Evolutionary conservation across 2,113 vertebrate genomes (phyloP).

Genomic region (Passer montanus): DNA sequence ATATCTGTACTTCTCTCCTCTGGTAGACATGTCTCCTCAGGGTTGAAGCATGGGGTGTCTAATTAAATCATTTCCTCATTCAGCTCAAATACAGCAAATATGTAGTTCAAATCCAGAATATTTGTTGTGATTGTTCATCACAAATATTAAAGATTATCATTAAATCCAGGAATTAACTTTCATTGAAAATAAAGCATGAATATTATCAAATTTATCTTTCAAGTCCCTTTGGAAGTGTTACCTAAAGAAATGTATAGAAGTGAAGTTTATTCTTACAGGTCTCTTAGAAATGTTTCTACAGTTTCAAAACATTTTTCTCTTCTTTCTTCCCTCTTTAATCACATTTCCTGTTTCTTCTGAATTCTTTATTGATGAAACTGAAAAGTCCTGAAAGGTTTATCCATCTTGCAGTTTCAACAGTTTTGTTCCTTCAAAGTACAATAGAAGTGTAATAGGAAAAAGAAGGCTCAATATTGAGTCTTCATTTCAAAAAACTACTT

Average conservation of each 20-base stretch:
- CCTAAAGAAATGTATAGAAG: background rate
- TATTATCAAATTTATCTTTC: background rate
- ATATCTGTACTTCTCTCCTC: background rate
- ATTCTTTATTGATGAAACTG: background rate
- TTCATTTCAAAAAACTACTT: background rate
- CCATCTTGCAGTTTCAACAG: background rate
- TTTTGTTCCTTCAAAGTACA: background rate
- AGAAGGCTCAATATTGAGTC: background rate
- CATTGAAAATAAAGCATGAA: background rate
- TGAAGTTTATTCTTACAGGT: background rate
- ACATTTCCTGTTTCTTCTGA: background rate
- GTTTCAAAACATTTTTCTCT: background rate
- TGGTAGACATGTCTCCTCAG: background rate
- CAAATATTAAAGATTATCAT: background rate
- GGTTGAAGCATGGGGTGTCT: background rate
- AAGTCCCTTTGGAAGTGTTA: background rate
- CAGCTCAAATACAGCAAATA: background rate
- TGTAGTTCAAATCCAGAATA: background rate
- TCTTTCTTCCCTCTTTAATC: background rate
- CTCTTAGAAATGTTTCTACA: background rate
- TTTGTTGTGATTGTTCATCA: background rate
- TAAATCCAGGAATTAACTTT: background rate
- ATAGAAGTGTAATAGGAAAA: background rate
- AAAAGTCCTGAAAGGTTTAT: background rate
- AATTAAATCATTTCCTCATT: background rate